Evolutionary conservation across 2,888 invertebrate genomes (phyloP).

Genomic region (Ganaspis brasiliensis): DNA sequence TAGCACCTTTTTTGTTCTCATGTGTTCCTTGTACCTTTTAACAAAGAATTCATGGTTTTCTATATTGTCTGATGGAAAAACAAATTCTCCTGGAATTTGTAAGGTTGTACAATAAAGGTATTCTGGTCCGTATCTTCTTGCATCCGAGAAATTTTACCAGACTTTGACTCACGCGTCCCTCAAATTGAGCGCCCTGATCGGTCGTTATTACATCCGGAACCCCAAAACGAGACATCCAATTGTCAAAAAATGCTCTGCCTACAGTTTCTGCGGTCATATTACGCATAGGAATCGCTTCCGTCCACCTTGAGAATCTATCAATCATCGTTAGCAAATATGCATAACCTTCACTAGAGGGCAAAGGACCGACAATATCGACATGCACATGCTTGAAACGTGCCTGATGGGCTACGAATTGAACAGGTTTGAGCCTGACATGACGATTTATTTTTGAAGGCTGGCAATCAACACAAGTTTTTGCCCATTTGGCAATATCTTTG

Average conservation of each 20-base stretch:
- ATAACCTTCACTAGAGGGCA: constrained; percentile 44
- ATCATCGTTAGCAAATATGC: constrained; percentile 73
- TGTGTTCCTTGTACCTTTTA: no score
- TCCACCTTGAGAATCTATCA: constrained; percentile 67
- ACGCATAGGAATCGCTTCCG: constrained; percentile 53
- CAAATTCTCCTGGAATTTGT: no score
- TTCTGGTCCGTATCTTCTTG: no score
- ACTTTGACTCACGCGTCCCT: no score
- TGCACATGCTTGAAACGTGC: constrained; percentile 71
- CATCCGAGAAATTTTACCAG: no score
- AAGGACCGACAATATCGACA: constrained; percentile 69
- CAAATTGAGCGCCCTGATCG: constrained; percentile 66
- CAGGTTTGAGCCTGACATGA: constrained; percentile 62
- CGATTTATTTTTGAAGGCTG: constrained; percentile 70
- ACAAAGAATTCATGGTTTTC: no score
- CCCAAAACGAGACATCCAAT: constrained; percentile 61
- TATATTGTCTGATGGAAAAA: no score
- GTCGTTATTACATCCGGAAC: constrained; percentile 59
- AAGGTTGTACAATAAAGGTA: no score
- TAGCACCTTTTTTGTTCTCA: no score
- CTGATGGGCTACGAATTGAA: constrained; percentile 57
- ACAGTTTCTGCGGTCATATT: constrained; percentile 59
- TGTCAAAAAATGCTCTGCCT: constrained; percentile 49
- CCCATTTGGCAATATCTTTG: constrained; percentile 67
- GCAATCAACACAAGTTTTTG: constrained; percentile 68